Evolutionary conservation across 2,888 invertebrate species (phyloP).

Genomic region (Phasia obesa): DNA sequence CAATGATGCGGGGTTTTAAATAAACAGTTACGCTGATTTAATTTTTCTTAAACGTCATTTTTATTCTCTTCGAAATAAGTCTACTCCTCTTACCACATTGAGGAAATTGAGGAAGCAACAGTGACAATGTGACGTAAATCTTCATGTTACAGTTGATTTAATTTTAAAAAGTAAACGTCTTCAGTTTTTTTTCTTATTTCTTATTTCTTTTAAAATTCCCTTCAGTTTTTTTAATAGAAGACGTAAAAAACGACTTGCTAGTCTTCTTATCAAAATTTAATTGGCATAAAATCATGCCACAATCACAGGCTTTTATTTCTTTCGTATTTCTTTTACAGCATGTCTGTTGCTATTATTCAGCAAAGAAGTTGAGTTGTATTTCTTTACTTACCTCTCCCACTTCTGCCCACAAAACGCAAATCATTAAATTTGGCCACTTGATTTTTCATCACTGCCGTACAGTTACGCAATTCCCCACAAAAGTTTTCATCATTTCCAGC

Average conservation of each 20-base stretch:
- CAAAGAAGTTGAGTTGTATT: slow-evolving; percentile 35
- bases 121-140: slow-evolving; percentile 75
- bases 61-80: slow-evolving; percentile 2
- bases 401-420: slow-evolving; percentile 97
- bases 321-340: background rate
- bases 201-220: slow-evolving; percentile 9
- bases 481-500: slow-evolving; percentile 99
- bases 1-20: slow-evolving; percentile 79
- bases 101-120: slow-evolving; percentile 34
- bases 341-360: background rate
- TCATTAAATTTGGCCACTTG: slow-evolving; percentile 99
- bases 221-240: too few species aligned
- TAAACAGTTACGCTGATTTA: slow-evolving; percentile 82
- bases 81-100: slow-evolving; percentile 37
- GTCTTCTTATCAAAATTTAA: slow-evolving; percentile 61
- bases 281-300: slow-evolving; percentile 65
- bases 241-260: too few species aligned
- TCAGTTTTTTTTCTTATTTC: background rate
- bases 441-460: slow-evolving; percentile 97
- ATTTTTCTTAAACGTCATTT: slow-evolving; percentile 73
- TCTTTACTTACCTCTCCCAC: slow-evolving; percentile 94
- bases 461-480: slow-evolving; percentile 96
- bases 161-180: slow-evolving; percentile 26
- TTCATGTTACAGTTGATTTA: slow-evolving; percentile 63
- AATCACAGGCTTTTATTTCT: slow-evolving; percentile 50